phyloP scores from a whole-genome alignment of 2,888 invertebrate genomes.

The Leptopilina myrica region DNA sequence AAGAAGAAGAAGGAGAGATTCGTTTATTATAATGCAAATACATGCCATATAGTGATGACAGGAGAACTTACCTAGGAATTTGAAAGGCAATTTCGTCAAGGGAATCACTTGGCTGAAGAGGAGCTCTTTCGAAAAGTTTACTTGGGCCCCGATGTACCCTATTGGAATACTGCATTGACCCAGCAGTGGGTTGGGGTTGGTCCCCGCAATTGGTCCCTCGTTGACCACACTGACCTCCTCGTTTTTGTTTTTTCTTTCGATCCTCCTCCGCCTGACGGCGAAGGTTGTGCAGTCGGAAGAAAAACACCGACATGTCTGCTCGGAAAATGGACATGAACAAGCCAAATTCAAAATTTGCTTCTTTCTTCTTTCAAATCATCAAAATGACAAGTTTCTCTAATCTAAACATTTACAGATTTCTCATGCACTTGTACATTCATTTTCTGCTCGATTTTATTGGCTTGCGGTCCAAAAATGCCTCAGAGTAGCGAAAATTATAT shows the following conservation, averaged over 20 bases:
- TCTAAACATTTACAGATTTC: not conserved
- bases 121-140: conserved; percentile 89
- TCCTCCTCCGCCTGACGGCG: conserved; percentile 90
- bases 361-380: not conserved
- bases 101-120: conserved; percentile 91
- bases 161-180: conserved; percentile 77
- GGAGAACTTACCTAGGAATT: conserved; percentile 88
- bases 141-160: conserved; percentile 83
- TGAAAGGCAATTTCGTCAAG: conserved; percentile 94
- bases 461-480: too few relatives aligned
- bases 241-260: conserved; percentile 80
- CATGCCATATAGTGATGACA: conserved; percentile 38
- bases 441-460: too few relatives aligned
- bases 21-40: not conserved
- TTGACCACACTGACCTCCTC: conserved; percentile 71
- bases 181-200: conserved; percentile 74
- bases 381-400: too few relatives aligned
- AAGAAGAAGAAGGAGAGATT: not conserved
- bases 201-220: conserved; percentile 72
- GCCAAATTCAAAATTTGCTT: conserved; percentile 18
- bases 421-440: too few relatives aligned
- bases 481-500: not conserved
- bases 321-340: conserved; percentile 33
- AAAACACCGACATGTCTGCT: conserved; percentile 93
- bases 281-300: conserved; percentile 95